These are phyloP conservation scores for Ephydatia muelleri DNA, from an alignment of 37 sponge, comb jelly and placozoan genomes.

Conservation along the genomic window DNA sequence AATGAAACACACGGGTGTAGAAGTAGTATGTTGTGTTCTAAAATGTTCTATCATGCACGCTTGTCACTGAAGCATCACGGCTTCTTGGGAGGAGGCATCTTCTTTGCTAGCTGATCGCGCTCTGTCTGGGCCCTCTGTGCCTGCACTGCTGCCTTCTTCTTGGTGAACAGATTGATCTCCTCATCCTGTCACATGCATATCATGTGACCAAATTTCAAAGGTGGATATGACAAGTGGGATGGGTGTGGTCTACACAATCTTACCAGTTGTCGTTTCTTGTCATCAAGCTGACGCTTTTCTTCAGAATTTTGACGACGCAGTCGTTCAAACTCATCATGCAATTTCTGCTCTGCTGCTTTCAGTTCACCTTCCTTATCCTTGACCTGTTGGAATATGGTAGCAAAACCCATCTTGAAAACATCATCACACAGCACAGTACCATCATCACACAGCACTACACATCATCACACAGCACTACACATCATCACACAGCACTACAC, in stretches of 20 bases:
- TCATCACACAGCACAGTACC: background rate
- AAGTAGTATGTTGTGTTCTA: background rate
- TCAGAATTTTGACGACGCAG: slow-evolving; percentile 87
- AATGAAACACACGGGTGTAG: background rate
- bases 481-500: background rate
- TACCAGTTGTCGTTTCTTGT: slow-evolving; percentile 83
- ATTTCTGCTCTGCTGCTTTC: slow-evolving; percentile 90
- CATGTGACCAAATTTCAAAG: background rate
- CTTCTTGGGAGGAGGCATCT: background rate
- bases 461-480: background rate
- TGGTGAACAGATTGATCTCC: slow-evolving; percentile 83
- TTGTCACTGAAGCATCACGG: background rate
- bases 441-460: background rate
- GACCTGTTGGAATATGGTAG: slow-evolving; percentile 58
- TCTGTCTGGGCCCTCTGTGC: slow-evolving; percentile 85
- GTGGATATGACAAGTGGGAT: background rate
- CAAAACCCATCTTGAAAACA: too few relatives aligned
- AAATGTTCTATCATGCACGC: background rate
- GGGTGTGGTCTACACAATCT: slow-evolving; percentile 6
- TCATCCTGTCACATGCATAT: slow-evolving; percentile 60
- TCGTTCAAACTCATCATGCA: slow-evolving; percentile 93
- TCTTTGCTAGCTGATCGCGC: slow-evolving; percentile 17
- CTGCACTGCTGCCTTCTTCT: slow-evolving; percentile 87
- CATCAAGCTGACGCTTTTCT: slow-evolving; percentile 93
- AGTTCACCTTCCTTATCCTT: slow-evolving; percentile 96